Evolutionary conservation across 2,797 vertebrate species (phyloP).

Genomic region (Limosa lapponica): DNA sequence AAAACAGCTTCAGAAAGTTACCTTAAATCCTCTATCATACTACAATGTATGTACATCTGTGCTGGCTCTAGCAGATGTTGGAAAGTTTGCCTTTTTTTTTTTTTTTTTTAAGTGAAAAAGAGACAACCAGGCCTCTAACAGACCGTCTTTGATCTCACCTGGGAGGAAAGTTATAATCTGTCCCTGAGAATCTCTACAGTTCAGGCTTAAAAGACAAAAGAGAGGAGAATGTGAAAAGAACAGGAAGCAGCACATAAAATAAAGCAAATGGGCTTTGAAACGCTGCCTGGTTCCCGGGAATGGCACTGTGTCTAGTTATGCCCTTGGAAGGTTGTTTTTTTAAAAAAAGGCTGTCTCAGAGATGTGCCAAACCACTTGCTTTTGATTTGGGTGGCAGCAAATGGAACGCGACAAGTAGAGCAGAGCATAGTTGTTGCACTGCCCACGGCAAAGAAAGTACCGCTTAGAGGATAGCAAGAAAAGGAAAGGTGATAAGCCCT

Average conservation of each 20-base stretch:
- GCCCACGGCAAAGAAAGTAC: neutral
- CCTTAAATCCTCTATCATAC: neutral
- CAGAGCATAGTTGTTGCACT: neutral
- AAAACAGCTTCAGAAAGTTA: neutral
- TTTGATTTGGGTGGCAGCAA: constrained; percentile 33
- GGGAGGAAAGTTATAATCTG: constrained; percentile 55
- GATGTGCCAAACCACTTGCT: constrained; percentile 1
- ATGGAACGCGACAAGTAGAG: neutral
- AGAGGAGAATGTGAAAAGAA: constrained; percentile 38
- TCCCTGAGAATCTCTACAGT: constrained; percentile 49
- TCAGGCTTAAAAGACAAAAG: constrained; percentile 66
- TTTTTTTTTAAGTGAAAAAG: neutral
- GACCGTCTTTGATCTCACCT: constrained; percentile 75
- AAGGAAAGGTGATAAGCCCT: neutral
- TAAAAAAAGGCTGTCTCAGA: neutral
- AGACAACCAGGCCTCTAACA: constrained; percentile 4
- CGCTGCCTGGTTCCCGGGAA: neutral
- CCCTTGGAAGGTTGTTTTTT: constrained; percentile 14
- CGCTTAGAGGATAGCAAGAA: neutral
- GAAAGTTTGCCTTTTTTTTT: constrained; percentile 21
- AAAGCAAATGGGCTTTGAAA: constrained; percentile 60
- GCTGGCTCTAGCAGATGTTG: constrained; percentile 38
- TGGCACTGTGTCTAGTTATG: neutral
- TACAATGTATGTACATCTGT: neutral
- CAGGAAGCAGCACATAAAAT: constrained; percentile 60